Percentiles rank a stretch among this genome's conserved stretches.
Conservation (phyloP, 2,888 invertebrate species). For the Diploptera punctata region DNA sequence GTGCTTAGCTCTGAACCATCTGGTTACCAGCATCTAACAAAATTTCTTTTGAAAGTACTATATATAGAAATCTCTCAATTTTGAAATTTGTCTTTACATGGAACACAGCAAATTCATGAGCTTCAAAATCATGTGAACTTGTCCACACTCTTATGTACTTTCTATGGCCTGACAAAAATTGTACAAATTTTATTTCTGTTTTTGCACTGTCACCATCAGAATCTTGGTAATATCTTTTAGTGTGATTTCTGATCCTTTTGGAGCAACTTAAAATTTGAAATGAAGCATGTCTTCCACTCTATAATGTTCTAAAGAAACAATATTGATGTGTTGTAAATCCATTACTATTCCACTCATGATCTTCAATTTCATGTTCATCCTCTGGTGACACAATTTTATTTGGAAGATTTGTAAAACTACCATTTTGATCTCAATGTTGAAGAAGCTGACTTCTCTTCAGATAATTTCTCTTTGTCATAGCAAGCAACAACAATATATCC, state of each 20-base stretch:
- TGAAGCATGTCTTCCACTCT: constrained; percentile 48
- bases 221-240: constrained; percentile 38
- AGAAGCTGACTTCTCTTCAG: constrained; percentile 47
- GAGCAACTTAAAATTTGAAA: constrained; percentile 47
- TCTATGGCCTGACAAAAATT: constrained; percentile 53
- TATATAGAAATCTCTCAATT: constrained; percentile 58
- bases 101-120: constrained; percentile 61
- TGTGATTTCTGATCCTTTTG: constrained; percentile 42
- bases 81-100: constrained; percentile 59
- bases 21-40: constrained; percentile 54
- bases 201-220: constrained; percentile 22
- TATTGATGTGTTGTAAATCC: not conserved
- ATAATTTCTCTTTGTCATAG: constrained; percentile 50
- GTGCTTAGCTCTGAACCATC: constrained; percentile 44
- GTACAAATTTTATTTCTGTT: constrained; percentile 44
- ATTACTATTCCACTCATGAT: not conserved
- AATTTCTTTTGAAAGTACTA: constrained; percentile 60
- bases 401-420: not conserved
- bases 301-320: constrained; percentile 42
- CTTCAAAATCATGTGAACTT: constrained; percentile 54
- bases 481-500: constrained; percentile 53
- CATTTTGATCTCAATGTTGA: constrained; percentile 45
- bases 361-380: not conserved
- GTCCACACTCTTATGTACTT: constrained; percentile 57
- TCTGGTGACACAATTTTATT: not conserved